phyloP scores from a whole-genome alignment of 2,888 invertebrate genomes.

The Chymomyza amoena region DNA sequence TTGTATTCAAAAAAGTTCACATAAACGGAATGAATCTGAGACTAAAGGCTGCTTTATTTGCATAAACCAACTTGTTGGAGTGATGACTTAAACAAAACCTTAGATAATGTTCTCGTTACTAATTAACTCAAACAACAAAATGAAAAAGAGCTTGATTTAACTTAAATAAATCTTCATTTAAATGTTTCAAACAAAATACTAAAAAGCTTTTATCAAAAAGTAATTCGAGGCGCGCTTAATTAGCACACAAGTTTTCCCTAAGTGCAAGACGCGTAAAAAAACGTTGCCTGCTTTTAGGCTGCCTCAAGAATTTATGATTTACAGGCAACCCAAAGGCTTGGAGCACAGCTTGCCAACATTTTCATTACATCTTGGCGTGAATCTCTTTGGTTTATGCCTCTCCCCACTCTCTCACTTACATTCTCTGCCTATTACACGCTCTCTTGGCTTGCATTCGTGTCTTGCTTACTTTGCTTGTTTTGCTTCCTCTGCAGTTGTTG shows the following conservation, averaged over 20 bases:
- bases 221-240: background rate
- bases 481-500: constrained; percentile 15
- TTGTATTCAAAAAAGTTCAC: too few relatives aligned
- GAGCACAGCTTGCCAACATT: background rate
- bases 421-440: background rate
- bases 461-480: background rate
- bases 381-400: background rate
- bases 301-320: constrained; percentile 40
- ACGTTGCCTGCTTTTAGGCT: constrained; percentile 51
- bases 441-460: background rate
- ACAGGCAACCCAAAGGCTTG: background rate
- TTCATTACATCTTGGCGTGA: background rate
- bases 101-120: too few relatives aligned
- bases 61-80: too few relatives aligned
- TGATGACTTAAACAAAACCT: too few relatives aligned
- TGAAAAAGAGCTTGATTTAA: too few relatives aligned
- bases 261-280: background rate
- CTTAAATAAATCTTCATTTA: background rate
- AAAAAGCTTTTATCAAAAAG: background rate
- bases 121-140: too few relatives aligned
- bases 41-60: too few relatives aligned
- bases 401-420: background rate
- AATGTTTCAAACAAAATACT: background rate
- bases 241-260: background rate
- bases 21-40: too few relatives aligned